Evolutionary conservation across 2,113 vertebrate species (phyloP), one percentile per base, ranked within the genome.

Genomic region (Dicerorhinus sumatrensis): DNA sequence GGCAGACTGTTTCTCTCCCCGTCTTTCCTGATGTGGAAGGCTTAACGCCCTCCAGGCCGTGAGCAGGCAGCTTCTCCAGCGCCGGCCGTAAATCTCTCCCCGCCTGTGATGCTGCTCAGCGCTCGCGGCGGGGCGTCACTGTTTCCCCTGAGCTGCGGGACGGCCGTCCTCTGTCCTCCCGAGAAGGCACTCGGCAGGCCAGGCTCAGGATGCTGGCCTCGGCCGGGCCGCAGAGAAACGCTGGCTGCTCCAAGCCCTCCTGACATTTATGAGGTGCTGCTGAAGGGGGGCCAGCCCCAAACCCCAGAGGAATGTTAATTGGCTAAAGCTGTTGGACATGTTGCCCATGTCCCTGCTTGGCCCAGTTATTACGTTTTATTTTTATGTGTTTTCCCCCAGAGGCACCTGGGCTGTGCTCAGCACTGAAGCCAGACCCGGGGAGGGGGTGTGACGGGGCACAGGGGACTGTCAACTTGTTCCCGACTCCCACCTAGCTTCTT

Each of bases 191-290:
- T 63, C 18, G 33, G n/a, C 69, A 20, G 69, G 36, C 73, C 39
- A 11, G 54, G 76, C 42, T 48, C 67, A 33, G 96, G 87, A 39
- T 65, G 73, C 85, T 7, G 6, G 69, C 67, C 79, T 80, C n/a
- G 39, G 84, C 60, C 83, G 60, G 96, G 56, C 77, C 2, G 1
- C 51, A 96, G 98, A 98, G 98, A 98, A 91, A 98, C 98, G 98
- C 98, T 97, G 97, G 98, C 98, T 87, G 97, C 97, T 98, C 98
- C 98, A 98, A 99, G 98, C 98, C 98, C 98, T 98, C 97, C 98
- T 99, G 99, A 99, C 98, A 98, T 99, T 99, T 99, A 99, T 70
- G 98, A 99, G 99, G 99, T 99, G 99, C 96, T 36, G 97, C 98
- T 98, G 98, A 98, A 97, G 58, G 97, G 98, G 98, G 98, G 98